Conservation (phyloP, 2,113 vertebrate genomes). For the Brachirus orientalis region DNA sequence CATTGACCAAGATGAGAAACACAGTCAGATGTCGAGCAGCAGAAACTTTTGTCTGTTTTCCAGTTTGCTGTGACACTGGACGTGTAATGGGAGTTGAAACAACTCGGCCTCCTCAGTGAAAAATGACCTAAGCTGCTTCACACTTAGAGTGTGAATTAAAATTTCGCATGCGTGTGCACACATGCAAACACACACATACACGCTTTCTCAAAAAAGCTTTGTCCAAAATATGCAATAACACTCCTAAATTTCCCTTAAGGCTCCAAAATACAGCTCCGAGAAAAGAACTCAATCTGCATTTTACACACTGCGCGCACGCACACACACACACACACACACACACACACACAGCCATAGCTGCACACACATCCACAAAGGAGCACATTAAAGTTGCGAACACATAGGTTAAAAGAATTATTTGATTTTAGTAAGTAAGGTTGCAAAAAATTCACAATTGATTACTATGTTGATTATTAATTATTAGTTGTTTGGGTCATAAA, state of each 20-base stretch:
- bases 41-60: no score
- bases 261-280: constrained; percentile 71
- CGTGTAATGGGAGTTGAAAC: constrained; percentile 59
- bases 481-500: no score
- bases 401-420: no score
- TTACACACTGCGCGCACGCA: no score
- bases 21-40: neutral
- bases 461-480: no score
- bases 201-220: constrained; percentile 66
- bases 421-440: no score
- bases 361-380: constrained; percentile 34
- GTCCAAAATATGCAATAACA: constrained; percentile 74
- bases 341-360: no score
- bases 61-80: constrained; percentile 43
- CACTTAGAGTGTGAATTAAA: constrained; percentile 76
- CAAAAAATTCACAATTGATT: no score
- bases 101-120: constrained; percentile 57
- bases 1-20: no score
- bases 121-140: constrained; percentile 71
- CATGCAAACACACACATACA: no score
- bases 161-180: constrained; percentile 68
- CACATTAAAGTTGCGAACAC: constrained; percentile 40
- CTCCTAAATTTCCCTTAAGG: constrained; percentile 54
- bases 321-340: no score
- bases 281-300: constrained; percentile 68